Conservation (phyloP, 2,888 invertebrate genomes). For the Stictocephala bisonia region DNA sequence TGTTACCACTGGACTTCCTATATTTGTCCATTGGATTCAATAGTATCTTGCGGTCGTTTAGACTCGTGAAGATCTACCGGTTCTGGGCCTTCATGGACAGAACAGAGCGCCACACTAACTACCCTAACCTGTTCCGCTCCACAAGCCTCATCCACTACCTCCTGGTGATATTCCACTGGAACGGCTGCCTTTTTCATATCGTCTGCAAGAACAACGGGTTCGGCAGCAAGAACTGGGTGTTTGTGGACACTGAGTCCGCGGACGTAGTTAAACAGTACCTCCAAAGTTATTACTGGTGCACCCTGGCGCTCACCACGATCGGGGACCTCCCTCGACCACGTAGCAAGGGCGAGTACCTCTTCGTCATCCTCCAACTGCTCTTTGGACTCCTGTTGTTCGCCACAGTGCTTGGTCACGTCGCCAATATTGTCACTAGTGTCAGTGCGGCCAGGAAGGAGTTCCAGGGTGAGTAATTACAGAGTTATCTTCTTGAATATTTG, state of each 20-base stretch:
- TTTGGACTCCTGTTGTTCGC: constrained; percentile 96
- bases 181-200: constrained; percentile 98
- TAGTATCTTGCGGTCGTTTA: constrained; percentile 94
- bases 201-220: constrained; percentile 96
- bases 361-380: constrained; percentile 93
- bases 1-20: constrained; percentile 96
- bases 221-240: constrained; percentile 93
- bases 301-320: constrained; percentile 94
- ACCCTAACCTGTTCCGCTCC: constrained; percentile 95
- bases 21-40: constrained; percentile 98
- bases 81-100: constrained; percentile 99
- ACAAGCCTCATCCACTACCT: constrained; percentile 95
- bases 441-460: constrained; percentile 98
- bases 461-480: constrained; percentile 79
- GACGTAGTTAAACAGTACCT: constrained; percentile 95
- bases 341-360: constrained; percentile 94
- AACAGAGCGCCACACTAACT: constrained; percentile 98
- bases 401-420: constrained; percentile 96
- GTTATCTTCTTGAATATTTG: too few relatives aligned
- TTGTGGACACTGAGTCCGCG: constrained; percentile 84
- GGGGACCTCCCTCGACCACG: constrained; percentile 92
- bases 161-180: constrained; percentile 99
- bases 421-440: constrained; percentile 97
- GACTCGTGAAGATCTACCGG: constrained; percentile 93
- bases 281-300: constrained; percentile 99